Percentiles rank a stretch among this genome's conserved stretches.
Evolutionary conservation across 2,797 vertebrate genomes (phyloP).

Genomic region (Pteropus rufus): DNA sequence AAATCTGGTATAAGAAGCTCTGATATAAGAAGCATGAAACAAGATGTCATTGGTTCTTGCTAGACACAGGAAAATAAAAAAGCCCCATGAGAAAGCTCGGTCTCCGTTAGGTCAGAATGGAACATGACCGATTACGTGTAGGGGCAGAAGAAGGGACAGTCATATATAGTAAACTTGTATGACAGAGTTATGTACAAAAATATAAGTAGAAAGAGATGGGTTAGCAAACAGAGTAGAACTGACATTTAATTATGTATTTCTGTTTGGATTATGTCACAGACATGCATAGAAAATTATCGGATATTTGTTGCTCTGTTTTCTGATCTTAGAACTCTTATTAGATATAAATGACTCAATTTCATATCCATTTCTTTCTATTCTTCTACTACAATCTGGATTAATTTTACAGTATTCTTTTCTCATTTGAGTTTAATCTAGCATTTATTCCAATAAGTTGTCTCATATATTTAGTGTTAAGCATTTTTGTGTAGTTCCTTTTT

Average conservation of each 20-base stretch:
- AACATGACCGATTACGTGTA: neutral
- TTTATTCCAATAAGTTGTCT: neutral
- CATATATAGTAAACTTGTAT: neutral
- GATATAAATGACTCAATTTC: neutral
- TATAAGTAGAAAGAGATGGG: neutral
- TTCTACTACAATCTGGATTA: neutral
- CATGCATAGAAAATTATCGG: neutral
- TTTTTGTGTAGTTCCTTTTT: neutral
- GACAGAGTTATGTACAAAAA: neutral
- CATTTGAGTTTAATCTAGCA: neutral
- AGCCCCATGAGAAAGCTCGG: neutral
- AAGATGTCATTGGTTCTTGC: neutral
- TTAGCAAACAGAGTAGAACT: neutral
- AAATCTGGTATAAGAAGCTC: neutral
- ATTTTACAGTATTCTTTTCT: neutral
- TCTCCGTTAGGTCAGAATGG: neutral
- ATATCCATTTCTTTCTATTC: neutral
- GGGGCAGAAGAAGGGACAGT: neutral
- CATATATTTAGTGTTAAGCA: neutral
- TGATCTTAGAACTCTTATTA: neutral
- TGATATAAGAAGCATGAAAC: neutral
- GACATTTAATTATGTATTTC: neutral
- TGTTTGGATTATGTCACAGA: neutral
- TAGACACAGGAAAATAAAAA: neutral
- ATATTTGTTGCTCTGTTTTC: neutral